Percentiles rank a stretch among this genome's conserved stretches.
These are phyloP conservation scores for Carollia perspicillata DNA, from an alignment of 2,113 vertebrate genomes.

Conservation along the genomic window DNA sequence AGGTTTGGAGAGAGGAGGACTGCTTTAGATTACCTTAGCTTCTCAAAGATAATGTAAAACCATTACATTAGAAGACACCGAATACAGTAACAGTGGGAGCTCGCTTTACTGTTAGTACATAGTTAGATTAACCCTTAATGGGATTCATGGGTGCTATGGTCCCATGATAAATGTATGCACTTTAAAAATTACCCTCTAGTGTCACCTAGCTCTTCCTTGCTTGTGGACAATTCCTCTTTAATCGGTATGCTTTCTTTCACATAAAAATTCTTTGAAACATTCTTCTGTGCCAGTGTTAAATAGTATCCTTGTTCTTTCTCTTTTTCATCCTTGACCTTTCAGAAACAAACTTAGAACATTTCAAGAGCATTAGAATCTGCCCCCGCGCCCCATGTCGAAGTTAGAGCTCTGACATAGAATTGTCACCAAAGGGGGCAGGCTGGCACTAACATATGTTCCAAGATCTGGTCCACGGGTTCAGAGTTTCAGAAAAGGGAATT, in stretches of 20 bases:
- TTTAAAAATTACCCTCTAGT: background rate
- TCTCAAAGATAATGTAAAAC: background rate
- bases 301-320: conserved; percentile 51
- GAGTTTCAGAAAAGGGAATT: conserved; percentile 26
- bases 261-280: conserved; percentile 9
- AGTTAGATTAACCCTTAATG: background rate
- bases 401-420: conserved; percentile 23
- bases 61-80: background rate
- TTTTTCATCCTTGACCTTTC: conserved; percentile 55
- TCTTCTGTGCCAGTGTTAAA: conserved; percentile 43
- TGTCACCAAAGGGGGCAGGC: background rate
- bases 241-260: conserved; percentile 10
- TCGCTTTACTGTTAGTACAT: background rate
- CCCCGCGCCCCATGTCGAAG: background rate
- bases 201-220: background rate
- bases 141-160: background rate
- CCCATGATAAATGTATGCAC: background rate
- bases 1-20: background rate
- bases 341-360: conserved; percentile 60
- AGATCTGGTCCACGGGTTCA: background rate
- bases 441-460: conserved; percentile 48
- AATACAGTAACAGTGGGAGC: background rate
- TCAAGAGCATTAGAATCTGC: conserved; percentile 47
- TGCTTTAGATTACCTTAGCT: background rate
- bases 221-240: background rate